These are phyloP conservation scores for Calliopum simillimum DNA, from an alignment of 2,888 invertebrate genomes.

Conservation along the genomic window DNA sequence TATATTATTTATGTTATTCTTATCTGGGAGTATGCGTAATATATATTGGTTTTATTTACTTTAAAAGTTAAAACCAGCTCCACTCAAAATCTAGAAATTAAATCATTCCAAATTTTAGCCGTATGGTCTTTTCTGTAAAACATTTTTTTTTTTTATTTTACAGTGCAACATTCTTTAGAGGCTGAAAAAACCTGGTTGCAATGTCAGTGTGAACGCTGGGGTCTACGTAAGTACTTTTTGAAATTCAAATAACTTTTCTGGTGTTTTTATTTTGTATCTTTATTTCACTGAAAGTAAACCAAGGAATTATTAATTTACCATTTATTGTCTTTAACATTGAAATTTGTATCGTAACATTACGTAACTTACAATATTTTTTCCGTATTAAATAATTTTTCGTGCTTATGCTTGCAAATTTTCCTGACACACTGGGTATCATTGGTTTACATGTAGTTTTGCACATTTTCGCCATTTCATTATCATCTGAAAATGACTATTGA, in stretches of 20 bases:
- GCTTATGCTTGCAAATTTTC: conserved; percentile 28
- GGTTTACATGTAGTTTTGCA: neutral
- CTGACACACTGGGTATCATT: conserved; percentile 29
- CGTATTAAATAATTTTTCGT: neutral
- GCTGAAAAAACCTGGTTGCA: conserved; percentile 92
- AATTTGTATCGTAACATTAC: neutral
- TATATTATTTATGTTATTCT: too few relatives aligned
- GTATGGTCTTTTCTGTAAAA: conserved; percentile 15
- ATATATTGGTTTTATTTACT: too few relatives aligned
- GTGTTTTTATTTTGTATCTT: conserved; percentile 14
- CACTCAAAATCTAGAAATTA: neutral
- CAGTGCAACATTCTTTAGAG: conserved; percentile 88
- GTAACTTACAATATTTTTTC: neutral
- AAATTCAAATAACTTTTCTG: neutral
- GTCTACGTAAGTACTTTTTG: conserved; percentile 67
- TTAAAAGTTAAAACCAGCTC: too few relatives aligned
- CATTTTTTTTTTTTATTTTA: conserved; percentile 49
- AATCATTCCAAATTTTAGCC: neutral
- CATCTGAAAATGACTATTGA: too few relatives aligned
- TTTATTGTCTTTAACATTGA: neutral
- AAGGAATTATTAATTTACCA: neutral
- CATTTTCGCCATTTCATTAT: conserved; percentile 5
- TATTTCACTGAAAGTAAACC: conserved; percentile 13
- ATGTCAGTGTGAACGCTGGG: conserved; percentile 91
- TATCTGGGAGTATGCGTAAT: too few relatives aligned